Base-by-base conservation (phyloP, 2,797 vertebrate genomes). In the Falco berigora region DNA sequence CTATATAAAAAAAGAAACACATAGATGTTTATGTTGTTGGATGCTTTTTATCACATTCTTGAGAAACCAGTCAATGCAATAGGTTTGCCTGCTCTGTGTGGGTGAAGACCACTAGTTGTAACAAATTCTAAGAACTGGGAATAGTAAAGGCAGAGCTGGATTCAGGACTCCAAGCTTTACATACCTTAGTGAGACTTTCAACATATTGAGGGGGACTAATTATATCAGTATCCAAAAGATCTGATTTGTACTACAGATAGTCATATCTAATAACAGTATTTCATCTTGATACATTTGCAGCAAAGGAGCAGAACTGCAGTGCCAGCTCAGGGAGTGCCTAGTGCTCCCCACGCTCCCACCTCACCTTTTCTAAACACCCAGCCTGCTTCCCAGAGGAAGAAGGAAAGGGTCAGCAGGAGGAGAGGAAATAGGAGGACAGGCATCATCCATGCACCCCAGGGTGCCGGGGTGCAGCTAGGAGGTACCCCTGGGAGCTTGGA, bases 401-500 rank as follows among this genome's bases (percentile, higher is more conserved):
- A 79, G 8, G 3, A 75, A 15, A 71, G 8, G 9, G 12, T 6
- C 8, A 1, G 7, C 12, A 53, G 15, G 10, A 77, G 18, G 34
- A 25, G 11, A 38, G 14, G 6, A 13, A 15, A 44, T 12, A 23
- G 19, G 32, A 63, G 14, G 10, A 18, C 12, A 56, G 16, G 9
- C 4, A 52, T 16, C 9, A 10, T 52, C 30, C 0, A 0, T 25
- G 17, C 24, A 64, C 6, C 13, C 50, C 3, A 3, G 20, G 8
- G 22, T 53, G 17, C n/a, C 3, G 3, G 14, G 17, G 5, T 49
- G 23, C 30, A 75, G 19, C 10, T 32, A 22, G 53, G 27, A 94
- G 25, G 11, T 14, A 40, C 0, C 3, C 8, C 22, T 27, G 1
- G 3, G 7, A 68, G n/a, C 14, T 52, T 2, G 1, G 40, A 34